phyloP scores from a whole-genome alignment of 2,113 vertebrate species.

The Oryzias celebensis region DNA sequence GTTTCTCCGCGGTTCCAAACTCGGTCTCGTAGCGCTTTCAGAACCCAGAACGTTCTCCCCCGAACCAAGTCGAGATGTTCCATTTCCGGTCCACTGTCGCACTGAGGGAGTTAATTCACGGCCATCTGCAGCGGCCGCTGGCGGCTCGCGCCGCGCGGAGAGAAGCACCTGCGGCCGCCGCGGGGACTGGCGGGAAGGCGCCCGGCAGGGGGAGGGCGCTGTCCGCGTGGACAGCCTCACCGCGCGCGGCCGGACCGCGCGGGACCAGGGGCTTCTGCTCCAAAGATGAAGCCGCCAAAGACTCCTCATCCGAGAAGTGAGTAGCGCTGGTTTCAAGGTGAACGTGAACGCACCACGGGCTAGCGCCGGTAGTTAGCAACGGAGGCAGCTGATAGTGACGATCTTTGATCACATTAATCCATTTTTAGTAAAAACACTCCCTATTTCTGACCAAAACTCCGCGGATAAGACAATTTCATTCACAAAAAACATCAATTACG shows the following conservation, averaged over 20 bases:
- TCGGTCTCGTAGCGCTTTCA: neutral
- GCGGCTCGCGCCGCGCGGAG: slow-evolving; percentile 33
- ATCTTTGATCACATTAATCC: too few relatives aligned
- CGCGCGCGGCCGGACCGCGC: neutral
- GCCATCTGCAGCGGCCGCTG: slow-evolving; percentile 46
- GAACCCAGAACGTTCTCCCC: neutral
- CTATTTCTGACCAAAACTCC: too few relatives aligned
- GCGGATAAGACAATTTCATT: too few relatives aligned
- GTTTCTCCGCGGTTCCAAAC: neutral
- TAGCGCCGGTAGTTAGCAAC: too few relatives aligned
- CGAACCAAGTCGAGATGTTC: slow-evolving; percentile 69
- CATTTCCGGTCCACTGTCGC: slow-evolving; percentile 70
- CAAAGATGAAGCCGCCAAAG: slow-evolving; percentile 59
- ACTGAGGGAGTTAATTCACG: slow-evolving; percentile 70
- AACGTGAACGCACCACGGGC: neutral
- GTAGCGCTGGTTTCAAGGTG: slow-evolving; percentile 40
- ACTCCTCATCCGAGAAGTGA: slow-evolving; percentile 74
- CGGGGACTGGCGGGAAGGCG: slow-evolving; percentile 14
- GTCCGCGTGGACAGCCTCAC: slow-evolving; percentile 32
- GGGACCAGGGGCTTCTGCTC: slow-evolving; percentile 63
- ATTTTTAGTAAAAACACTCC: too few relatives aligned
- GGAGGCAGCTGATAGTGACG: too few relatives aligned
- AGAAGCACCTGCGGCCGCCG: slow-evolving; percentile 1
- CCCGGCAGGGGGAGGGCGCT: slow-evolving; percentile 19
- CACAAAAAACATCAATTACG: too few relatives aligned